A percentile compares a stretch with the other conserved stretches of the same genome.
Conservation (phyloP, 2,797 vertebrate genomes). For the Anabacerthia variegaticeps region DNA sequence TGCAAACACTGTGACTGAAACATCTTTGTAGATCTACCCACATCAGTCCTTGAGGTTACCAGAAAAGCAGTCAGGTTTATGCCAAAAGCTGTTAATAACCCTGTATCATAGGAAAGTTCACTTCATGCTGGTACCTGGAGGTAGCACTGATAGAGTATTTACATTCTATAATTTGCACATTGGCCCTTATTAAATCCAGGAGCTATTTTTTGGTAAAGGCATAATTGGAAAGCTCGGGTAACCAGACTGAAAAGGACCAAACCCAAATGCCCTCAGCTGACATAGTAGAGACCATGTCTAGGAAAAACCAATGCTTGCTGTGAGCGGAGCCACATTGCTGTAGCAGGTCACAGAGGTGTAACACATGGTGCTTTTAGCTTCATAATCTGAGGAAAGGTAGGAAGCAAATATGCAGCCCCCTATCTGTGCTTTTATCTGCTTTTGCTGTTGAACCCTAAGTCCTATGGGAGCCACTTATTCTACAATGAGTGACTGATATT, state of each 20-base stretch:
- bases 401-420: not conserved
- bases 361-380: not conserved
- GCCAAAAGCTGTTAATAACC: not conserved
- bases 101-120: not conserved
- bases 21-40: not conserved
- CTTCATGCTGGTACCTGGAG: not conserved
- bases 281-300: not conserved
- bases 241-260: not conserved
- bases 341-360: not conserved
- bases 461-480: not conserved
- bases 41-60: not conserved
- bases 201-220: not conserved
- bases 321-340: not conserved
- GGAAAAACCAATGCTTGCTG: not conserved
- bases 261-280: not conserved
- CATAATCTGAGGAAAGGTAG: not conserved
- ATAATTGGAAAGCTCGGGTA: not conserved
- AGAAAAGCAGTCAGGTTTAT: not conserved
- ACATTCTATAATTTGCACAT: not conserved
- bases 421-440: not conserved
- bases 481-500: not conserved
- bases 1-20: not conserved
- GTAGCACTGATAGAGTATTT: not conserved
- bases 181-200: not conserved
- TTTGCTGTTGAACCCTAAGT: not conserved